A percentile compares a stretch with the other conserved stretches of the same genome.
Conservation (phyloP, 2,888 invertebrate species). For the Tethea ocularis region DNA sequence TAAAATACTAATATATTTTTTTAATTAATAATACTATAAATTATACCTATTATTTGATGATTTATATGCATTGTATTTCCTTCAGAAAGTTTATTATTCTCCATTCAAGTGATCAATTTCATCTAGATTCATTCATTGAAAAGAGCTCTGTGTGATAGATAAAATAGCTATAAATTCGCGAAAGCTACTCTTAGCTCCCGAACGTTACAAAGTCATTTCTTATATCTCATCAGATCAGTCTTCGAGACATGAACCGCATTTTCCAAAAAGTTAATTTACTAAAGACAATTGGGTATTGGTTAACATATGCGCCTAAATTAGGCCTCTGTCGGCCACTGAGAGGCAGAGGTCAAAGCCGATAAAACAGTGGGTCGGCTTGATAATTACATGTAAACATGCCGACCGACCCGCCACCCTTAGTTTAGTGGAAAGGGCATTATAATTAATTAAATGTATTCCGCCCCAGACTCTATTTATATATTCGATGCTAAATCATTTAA, state of each 20-base stretch:
- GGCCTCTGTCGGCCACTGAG: conserved; percentile 46
- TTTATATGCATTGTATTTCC: no score
- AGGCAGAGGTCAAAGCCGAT: conserved; percentile 52
- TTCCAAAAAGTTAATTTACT: conserved; percentile 38
- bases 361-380: conserved; percentile 53
- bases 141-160: no score
- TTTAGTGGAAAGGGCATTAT: conserved; percentile 31
- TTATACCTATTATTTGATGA: no score
- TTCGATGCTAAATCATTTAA: neutral
- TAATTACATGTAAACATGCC: conserved; percentile 68
- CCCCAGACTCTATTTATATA: neutral
- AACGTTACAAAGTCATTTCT: neutral
- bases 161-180: neutral
- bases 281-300: conserved; percentile 41
- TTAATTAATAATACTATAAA: neutral
- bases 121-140: no score
- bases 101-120: no score
- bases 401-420: conserved; percentile 18
- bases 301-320: conserved; percentile 58
- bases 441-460: conserved; percentile 12
- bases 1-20: no score
- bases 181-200: neutral
- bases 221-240: no score
- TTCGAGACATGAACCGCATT: neutral
- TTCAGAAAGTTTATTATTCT: no score